phyloP scores from a whole-genome alignment of 35 echinoderm and acorn worm genomes.

The Apostichopus californicus region DNA sequence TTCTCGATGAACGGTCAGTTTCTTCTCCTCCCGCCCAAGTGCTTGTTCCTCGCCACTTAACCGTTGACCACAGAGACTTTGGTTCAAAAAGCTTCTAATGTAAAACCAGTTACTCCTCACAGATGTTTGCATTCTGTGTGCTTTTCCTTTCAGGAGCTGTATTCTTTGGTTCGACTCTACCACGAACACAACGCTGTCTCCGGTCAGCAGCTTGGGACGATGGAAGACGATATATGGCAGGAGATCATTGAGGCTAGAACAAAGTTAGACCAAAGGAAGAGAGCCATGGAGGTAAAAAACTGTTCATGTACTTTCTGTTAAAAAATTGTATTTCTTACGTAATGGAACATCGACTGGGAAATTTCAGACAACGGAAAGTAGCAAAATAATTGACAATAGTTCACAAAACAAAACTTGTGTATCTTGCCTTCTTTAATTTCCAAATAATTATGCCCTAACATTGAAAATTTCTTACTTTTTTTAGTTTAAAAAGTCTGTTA shows the following conservation, averaged over 20 bases:
- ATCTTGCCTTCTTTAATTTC: no score
- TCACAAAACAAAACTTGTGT: no score
- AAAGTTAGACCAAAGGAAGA: neutral
- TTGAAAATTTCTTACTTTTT: no score
- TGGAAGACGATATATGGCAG: conserved; percentile 51
- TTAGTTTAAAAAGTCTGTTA: no score
- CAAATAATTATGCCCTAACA: no score
- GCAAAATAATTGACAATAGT: no score
- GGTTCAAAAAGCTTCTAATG: neutral
- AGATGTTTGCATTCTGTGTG: neutral
- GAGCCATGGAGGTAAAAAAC: neutral
- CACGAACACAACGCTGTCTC: conserved; percentile 26
- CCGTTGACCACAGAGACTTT: neutral
- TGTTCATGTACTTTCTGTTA: no score
- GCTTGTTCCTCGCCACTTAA: neutral
- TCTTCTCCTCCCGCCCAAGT: no score
- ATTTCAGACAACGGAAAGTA: no score
- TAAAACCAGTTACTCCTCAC: neutral
- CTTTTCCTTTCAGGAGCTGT: conserved; percentile 10
- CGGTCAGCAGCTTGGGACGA: conserved; percentile 2
- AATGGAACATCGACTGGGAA: no score
- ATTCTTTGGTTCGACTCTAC: neutral
- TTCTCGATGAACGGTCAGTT: neutral
- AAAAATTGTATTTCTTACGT: no score
- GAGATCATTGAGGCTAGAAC: conserved; percentile 24